Evolutionary conservation across 1,140 invertebrate genomes (phyloP).

Genomic region (Euwallacea fornicatus): DNA sequence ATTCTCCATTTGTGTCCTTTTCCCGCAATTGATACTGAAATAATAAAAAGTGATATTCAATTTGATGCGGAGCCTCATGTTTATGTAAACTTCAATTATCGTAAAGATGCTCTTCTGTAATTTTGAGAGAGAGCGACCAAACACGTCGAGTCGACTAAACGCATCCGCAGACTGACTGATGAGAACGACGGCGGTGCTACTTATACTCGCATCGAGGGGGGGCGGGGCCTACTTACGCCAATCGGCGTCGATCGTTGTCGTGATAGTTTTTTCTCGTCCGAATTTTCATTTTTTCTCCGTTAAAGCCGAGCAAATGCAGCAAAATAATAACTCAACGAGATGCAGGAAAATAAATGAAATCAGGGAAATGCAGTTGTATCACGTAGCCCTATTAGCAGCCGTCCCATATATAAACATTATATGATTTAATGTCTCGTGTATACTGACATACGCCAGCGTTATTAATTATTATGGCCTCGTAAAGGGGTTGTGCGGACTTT

Average conservation of each 20-base stretch:
- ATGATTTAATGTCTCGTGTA: slow-evolving; percentile 44
- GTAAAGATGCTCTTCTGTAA: too few relatives aligned
- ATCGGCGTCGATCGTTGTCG: too few relatives aligned
- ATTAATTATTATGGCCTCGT: slow-evolving; percentile 47
- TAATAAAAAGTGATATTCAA: slow-evolving; percentile 36
- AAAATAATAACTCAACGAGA: slow-evolving; percentile 5
- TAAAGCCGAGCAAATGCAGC: not conserved
- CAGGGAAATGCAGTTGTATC: slow-evolving; percentile 26
- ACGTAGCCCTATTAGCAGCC: slow-evolving; percentile 41
- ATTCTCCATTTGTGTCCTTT: slow-evolving; percentile 39
- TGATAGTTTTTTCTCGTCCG: too few relatives aligned
- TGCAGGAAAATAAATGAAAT: slow-evolving; percentile 27
- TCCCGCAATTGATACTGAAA: slow-evolving; percentile 45
- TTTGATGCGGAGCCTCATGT: too few relatives aligned
- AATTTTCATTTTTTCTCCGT: too few relatives aligned
- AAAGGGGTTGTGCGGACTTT: slow-evolving; percentile 46
- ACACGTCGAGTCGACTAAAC: too few relatives aligned
- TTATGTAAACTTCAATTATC: too few relatives aligned
- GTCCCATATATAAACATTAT: slow-evolving; percentile 45
- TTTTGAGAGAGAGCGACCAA: too few relatives aligned
- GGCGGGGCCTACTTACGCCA: too few relatives aligned
- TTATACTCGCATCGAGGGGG: too few relatives aligned
- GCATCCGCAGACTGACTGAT: too few relatives aligned
- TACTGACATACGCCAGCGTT: slow-evolving; percentile 38
- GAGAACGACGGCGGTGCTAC: too few relatives aligned